Evolutionary conservation across 2,888 invertebrate species (phyloP).

Genomic region (Scaptodrosophila latifasciaeformis): DNA sequence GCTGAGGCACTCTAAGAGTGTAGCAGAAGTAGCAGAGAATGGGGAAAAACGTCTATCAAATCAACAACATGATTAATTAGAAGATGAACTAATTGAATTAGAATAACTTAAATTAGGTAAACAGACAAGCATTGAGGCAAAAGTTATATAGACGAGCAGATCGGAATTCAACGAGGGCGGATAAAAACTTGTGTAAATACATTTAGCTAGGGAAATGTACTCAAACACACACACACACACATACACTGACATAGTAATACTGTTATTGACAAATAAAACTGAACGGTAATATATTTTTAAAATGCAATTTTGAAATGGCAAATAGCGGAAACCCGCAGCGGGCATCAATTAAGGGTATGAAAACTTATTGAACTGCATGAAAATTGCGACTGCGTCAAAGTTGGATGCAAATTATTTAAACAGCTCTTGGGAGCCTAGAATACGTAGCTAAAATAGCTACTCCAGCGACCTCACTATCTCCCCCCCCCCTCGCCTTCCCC

Average conservation of each 20-base stretch:
- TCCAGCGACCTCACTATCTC: conserved; percentile 32
- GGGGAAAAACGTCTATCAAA: conserved; percentile 14
- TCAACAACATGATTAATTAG: conserved; percentile 53
- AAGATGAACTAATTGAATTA: conserved; percentile 62
- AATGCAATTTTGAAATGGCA: conserved; percentile 55
- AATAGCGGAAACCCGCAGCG: conserved; percentile 36
- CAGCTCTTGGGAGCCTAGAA: conserved; percentile 32
- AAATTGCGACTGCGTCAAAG: conserved; percentile 24
- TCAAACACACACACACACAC: not conserved
- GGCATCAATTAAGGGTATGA: conserved; percentile 68
- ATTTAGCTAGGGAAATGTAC: too few relatives aligned
- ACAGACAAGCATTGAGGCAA: conserved; percentile 24
- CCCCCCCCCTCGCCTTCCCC: too few relatives aligned
- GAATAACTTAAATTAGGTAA: conserved; percentile 69
- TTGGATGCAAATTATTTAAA: conserved; percentile 59
- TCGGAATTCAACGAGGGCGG: conserved; percentile 8
- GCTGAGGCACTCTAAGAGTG: too few relatives aligned
- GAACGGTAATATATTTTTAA: conserved; percentile 37
- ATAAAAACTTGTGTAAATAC: conserved; percentile 16
- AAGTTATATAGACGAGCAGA: conserved; percentile 1
- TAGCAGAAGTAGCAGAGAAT: not conserved
- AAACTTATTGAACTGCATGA: conserved; percentile 64
- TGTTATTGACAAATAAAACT: conserved; percentile 47
- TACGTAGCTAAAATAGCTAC: conserved; percentile 1
- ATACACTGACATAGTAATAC: conserved; percentile 33